Evolutionary conservation across 1,140 invertebrate species (phyloP), one percentile per base, ranked within the genome.

Genomic region (Heliconius congener): DNA sequence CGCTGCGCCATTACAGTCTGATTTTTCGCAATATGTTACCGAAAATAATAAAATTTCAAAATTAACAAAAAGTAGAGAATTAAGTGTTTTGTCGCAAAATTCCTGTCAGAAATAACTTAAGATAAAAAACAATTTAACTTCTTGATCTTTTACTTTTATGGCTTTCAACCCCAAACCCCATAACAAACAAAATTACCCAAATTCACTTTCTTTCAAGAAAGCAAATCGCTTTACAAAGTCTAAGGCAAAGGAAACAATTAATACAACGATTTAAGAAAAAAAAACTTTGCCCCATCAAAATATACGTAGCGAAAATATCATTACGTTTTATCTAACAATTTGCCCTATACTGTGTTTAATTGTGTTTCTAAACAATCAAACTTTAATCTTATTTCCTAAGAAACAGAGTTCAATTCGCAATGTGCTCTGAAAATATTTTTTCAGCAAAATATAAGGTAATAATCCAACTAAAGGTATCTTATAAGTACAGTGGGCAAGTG

Each of bases 341-440:
- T 60, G 46, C 27, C 71, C 19, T 80, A 74, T 81, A 76, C 39
- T 77, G 55, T 81, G 76, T 82, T 79, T 82, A 82, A 82, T 82
- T 82, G 81, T 73, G 42, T 5, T 74, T 50, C 27, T 8, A 4
- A n/a, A 16, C 37, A 71, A 60, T 42, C 42, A 1, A 72, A 30
- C 30, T n/a, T 8, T 42, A 27, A 27, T 34, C 60, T 81, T 81
- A 72, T 71, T 9, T n/a, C 9, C 11, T 9, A 30, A 3, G 16
- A 8, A 27, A 81, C 66, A 81, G 71, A 71, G 79, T 77, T 13
- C 19, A 74, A 66, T 71, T 77, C 52, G 16, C 23, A 66, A 16
- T 77, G 34, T 19, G 13, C 11, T 42, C 70, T 52, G 30, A n/a
- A 46, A 70, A 72, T 71, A 81, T 72, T 80, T 80, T 70, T 46